Evolutionary conservation across 1,140 invertebrate species (phyloP), one percentile per base, ranked within the genome.

Genomic region (Hypsibius dujardini): DNA sequence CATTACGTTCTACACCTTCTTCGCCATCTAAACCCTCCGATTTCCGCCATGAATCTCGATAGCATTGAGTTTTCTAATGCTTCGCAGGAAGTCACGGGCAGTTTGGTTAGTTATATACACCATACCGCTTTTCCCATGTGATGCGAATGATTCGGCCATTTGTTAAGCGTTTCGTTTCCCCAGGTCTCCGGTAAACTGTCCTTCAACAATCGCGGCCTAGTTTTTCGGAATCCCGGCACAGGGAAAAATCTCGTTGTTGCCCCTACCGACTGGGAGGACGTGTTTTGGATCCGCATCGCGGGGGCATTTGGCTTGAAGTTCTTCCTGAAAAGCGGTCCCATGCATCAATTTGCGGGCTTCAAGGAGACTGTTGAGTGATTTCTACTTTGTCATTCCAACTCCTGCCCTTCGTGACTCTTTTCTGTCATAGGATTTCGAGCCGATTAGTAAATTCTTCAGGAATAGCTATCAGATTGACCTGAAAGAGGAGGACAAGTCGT

Each of bases 221-320:
- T 90, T 70, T 98, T 95, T 76, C 97, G 97, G 80, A 97, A 96
- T 79, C 87, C 84, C 69, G 95, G 93, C 81, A 97, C 94, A 46
- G 95, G 94, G 1, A 97, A 95, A 83, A 89, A 96, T 0, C 92
- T 95, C 77, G 88, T 94, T 78, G 87, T 97, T 73, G 82, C 85
- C 46, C 81, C 86, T 0, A 81, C 83, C 71, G 94, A 98, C 76
- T 88, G 98, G 76, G 90, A 95, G 71, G 81, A 89, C 71, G 89
- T 92, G 0, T 90, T 90, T 77, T 97, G 92, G 84, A 88, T 96
- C 78, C 88, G 90, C 75, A 86, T 98, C 76, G 89, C 92, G 70
- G 88, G 89, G 45, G 87, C 85, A 1, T 90, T 88, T 85, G 94
- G 92, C 15, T 79, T 99, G 0, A 83, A 94, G 70, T 82, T 98